These are phyloP conservation scores for Clamator glandarius DNA, from an alignment of 2,797 vertebrate genomes.

Conservation along the genomic window DNA sequence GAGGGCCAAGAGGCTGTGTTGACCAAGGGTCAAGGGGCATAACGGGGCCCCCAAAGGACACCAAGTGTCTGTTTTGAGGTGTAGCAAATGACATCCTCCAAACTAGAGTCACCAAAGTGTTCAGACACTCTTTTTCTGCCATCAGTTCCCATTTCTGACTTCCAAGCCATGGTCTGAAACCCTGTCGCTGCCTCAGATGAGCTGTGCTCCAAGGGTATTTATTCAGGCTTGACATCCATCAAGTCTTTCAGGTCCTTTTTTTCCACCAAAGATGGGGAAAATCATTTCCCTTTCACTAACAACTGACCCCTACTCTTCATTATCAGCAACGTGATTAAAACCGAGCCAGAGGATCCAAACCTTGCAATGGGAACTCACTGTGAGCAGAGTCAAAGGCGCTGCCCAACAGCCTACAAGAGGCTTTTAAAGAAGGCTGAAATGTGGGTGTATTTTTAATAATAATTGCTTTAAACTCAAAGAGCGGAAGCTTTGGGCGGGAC, in stretches of 20 bases:
- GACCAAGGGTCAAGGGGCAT: rapidly evolving
- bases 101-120: neutral
- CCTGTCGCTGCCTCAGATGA: rapidly evolving
- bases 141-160: neutral
- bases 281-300: neutral
- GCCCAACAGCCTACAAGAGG: rapidly evolving
- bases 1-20: neutral
- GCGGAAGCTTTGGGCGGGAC: neutral
- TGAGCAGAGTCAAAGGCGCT: neutral
- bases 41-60: neutral
- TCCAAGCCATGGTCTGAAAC: neutral
- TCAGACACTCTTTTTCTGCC: neutral
- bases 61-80: neutral
- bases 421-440: neutral
- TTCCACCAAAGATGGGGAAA: neutral
- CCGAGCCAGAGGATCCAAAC: neutral
- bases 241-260: neutral
- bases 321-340: neutral
- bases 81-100: neutral
- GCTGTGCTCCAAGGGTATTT: neutral
- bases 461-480: neutral
- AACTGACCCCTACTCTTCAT: neutral
- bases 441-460: neutral
- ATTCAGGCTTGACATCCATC: neutral
- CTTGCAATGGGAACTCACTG: neutral